phyloP scores from a whole-genome alignment of 2,888 invertebrate genomes.

The Caenorhabditis wallacei region DNA sequence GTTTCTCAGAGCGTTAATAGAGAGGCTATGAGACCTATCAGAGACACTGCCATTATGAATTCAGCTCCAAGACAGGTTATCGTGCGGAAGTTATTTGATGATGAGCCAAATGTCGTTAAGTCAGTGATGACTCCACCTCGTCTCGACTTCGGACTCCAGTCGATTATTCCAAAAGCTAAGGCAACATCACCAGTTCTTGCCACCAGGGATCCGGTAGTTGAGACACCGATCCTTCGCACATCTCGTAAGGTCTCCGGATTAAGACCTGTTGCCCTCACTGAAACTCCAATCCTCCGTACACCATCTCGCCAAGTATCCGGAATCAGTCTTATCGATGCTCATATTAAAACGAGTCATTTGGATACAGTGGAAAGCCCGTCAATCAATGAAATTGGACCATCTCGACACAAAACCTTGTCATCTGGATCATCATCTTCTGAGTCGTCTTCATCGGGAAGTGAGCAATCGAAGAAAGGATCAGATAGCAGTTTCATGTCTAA shows the following conservation, averaged over 20 bases:
- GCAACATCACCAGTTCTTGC: not conserved
- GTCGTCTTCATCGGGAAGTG: not conserved
- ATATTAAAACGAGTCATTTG: not conserved
- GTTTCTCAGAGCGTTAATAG: not conserved
- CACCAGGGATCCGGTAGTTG: too few species aligned
- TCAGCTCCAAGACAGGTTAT: not conserved
- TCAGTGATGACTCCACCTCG: too few species aligned
- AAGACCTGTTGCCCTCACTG: not conserved
- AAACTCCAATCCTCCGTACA: conserved; percentile 13
- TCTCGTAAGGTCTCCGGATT: not conserved
- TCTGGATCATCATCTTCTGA: not conserved
- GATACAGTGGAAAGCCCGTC: not conserved
- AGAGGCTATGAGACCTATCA: not conserved
- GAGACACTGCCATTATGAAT: not conserved
- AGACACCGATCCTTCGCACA: not conserved
- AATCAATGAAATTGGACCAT: too few species aligned
- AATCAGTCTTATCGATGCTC: not conserved
- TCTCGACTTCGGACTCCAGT: not conserved
- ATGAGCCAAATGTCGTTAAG: not conserved
- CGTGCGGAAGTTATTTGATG: too few species aligned
- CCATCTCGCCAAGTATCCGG: conserved; percentile 5
- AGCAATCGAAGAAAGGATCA: not conserved
- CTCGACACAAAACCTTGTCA: not conserved
- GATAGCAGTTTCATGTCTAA: not conserved
- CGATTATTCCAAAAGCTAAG: not conserved